Evolutionary conservation across 37 sponge, comb jelly and placozoan species (phyloP), one percentile per base, ranked within the genome.

Genomic region (Beroe forskalii): DNA sequence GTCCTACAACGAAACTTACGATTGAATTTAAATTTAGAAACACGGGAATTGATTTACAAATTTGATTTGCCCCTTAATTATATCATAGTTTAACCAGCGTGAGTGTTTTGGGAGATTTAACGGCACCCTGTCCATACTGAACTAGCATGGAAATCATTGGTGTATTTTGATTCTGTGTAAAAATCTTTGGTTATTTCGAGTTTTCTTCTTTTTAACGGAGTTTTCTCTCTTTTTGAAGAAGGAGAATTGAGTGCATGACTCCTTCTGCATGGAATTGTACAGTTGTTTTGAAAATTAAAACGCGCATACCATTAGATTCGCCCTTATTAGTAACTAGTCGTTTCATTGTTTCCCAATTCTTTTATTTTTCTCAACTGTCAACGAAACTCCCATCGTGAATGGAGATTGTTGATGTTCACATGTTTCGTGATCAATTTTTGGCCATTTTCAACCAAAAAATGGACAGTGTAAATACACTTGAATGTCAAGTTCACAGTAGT

Each of bases 151-250:
- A 69, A 36, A 33, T 69, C 37, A 32, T 69, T 69, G 72, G 27
- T 69, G 32, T 69, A 69, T 69, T 69, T 69, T 69, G 72, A 69
- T 69, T 69, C 72, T 69, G 32, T 69, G 72, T 69, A 69, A 69
- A 64, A 69, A 69, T 69, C 72, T 69, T 69, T 32, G 72, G 72
- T 32, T 32, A 69, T 69, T 69, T 69, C 72, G 72, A 69, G 72
- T 27, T 69, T 32, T 69, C 32, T 69, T 69, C 32, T 33, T 35
- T 69, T 69, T 69, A 32, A 12, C 37, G 72, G 32, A 32, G 33
- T 69, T 32, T 32, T 48, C 55, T 48, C 55, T 48, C 55, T n/a
- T n/a, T n/a, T n/a, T n/a, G 55, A 48, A 48, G 55, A 48, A 48
- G 55, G 55, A 48, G 55, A 48, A 48, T 48, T 48, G 55, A 48